Percentiles rank a stretch among this genome's conserved stretches.
Conservation (phyloP, 2,797 vertebrate species). For the Alcedo quadribrachys region DNA sequence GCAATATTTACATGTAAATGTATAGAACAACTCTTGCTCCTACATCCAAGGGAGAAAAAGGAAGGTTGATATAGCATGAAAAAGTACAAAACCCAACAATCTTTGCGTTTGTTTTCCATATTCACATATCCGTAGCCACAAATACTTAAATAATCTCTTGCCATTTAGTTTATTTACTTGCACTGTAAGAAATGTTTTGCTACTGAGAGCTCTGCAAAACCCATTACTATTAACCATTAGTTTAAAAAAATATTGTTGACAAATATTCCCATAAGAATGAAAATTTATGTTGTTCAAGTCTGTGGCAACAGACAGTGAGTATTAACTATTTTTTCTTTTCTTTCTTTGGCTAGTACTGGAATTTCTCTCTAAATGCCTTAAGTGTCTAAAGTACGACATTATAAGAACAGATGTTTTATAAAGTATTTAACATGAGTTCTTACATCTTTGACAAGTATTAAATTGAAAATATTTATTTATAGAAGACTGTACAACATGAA, state of each 20-base stretch:
- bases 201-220: constrained; percentile 20
- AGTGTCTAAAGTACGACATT: neutral
- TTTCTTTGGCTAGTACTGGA: constrained; percentile 40
- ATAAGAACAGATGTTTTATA: constrained; percentile 52
- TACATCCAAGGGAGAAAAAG: neutral
- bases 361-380: constrained; percentile 26
- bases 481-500: neutral
- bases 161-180: constrained; percentile 13
- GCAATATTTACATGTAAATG: neutral
- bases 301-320: constrained; percentile 29
- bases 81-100: neutral
- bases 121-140: neutral
- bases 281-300: constrained; percentile 22
- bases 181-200: neutral
- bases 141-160: constrained; percentile 10
- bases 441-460: constrained; percentile 19
- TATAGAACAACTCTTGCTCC: neutral
- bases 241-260: constrained; percentile 7
- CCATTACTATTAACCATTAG: neutral
- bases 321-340: constrained; percentile 36
- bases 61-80: neutral
- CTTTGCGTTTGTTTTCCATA: neutral
- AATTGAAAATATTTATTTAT: constrained; percentile 51
- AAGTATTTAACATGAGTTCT: constrained; percentile 26
- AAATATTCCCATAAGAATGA: constrained; percentile 20